Conservation (phyloP, 2,113 vertebrate genomes). For the Hippolais icterina region DNA sequence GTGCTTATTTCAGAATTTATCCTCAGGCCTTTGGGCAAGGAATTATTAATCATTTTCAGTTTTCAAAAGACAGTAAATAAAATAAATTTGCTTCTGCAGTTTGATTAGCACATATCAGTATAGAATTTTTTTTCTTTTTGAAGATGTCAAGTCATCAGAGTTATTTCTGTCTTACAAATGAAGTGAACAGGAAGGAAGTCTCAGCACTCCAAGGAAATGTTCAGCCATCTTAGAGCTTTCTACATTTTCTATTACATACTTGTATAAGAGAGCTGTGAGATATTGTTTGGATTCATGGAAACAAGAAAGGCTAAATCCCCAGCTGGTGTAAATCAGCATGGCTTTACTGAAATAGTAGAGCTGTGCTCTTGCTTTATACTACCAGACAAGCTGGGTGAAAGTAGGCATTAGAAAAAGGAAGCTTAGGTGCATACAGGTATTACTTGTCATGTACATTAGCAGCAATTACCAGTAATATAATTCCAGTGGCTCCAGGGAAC, state of each 20-base stretch:
- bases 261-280: not conserved
- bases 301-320: not conserved
- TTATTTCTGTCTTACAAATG: not conserved
- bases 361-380: not conserved
- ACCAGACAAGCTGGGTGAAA: not conserved
- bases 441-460: not conserved
- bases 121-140: not conserved
- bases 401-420: not conserved
- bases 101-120: not conserved
- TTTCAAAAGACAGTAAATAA: not conserved
- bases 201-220: not conserved
- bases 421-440: not conserved
- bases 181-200: not conserved
- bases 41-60: not conserved
- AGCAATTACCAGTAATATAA: not conserved
- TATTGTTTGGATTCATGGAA: not conserved
- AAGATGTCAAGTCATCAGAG: not conserved
- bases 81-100: not conserved
- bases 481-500: not conserved
- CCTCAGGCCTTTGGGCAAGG: not conserved
- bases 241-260: not conserved
- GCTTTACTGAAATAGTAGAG: not conserved
- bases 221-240: not conserved
- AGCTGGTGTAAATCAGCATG: not conserved
- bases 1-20: not conserved